Evolutionary conservation across 2,113 vertebrate genomes (phyloP), one percentile per base, ranked within the genome.

Genomic region (Pomatostomus ruficeps): DNA sequence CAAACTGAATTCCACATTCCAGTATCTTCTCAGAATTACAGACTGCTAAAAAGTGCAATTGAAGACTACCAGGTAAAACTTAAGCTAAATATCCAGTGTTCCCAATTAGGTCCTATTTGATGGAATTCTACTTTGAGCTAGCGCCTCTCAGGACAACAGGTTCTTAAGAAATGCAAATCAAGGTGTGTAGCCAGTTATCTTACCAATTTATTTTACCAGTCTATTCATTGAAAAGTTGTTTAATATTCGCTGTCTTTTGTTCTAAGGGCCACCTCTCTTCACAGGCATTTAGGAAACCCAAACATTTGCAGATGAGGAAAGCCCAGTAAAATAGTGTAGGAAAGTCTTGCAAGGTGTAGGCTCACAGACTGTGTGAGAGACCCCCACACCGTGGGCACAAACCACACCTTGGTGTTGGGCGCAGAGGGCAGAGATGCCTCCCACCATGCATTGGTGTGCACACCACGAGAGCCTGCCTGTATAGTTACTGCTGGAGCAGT

Each of bases 401-500:
- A 54, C 10, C 36, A 29, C 49, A 66, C 10, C 38, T 36, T 3
- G 4, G 6, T n/a, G 24, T 2, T 28, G 40, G 62, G 26, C 0
- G 1, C 48, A 12, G 54, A 40, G 1, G 1, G 40, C 48, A 80
- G 55, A 74, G 38, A 19, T 46, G 42, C 4, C 7, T 35, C 24
- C 58, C 46, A 29, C 15, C 10, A 3, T 4, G 33, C 31, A 24
- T 31, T 7, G 2, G 22, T 48, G 28, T 0, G 14, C 17, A 19
- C 31, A 3, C 31, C 33, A 11, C 0, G 10, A 49, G 59, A 5
- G 1, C 29, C 65, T 31, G 11, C 21, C 74, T 20, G 6, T 10
- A 0, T 15, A 5, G 11, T 1, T 18, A 29, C 1, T 33, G 55
- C 63, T 43, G 1, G 35, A 38, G 40, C 1, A 17, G 43, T 8